Evolutionary conservation across 2,113 vertebrate genomes (phyloP).

Genomic region (Dolichallabes microphthalmus): DNA sequence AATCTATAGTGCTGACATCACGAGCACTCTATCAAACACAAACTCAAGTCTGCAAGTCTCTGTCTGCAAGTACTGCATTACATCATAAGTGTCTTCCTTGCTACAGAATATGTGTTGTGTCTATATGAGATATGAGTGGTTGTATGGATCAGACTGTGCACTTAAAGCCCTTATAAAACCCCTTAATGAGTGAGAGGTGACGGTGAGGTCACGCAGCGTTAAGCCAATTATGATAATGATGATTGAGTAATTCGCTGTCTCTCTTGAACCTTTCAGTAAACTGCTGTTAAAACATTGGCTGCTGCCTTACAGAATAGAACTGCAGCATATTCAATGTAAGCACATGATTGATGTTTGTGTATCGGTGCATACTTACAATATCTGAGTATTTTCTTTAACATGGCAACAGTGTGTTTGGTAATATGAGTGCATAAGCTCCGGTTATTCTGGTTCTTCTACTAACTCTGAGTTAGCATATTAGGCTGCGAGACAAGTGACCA

Average conservation of each 20-base stretch:
- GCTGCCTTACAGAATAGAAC: slow-evolving; percentile 42
- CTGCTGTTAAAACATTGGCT: slow-evolving; percentile 52
- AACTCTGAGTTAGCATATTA: neutral
- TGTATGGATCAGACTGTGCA: neutral
- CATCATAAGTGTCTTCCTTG: neutral
- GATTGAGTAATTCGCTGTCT: slow-evolving; percentile 38
- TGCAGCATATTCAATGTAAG: slow-evolving; percentile 39
- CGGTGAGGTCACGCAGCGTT: neutral
- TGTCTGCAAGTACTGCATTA: neutral
- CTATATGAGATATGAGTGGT: neutral
- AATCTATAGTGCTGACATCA: neutral
- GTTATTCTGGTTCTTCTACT: slow-evolving; percentile 17
- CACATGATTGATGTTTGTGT: slow-evolving; percentile 35
- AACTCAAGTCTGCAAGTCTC: neutral
- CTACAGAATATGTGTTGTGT: neutral
- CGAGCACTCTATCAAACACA: neutral
- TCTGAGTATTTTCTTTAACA: slow-evolving; percentile 5
- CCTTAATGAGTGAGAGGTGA: slow-evolving; percentile 12
- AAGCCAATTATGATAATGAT: slow-evolving; percentile 41
- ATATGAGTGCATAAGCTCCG: neutral
- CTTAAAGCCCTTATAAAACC: slow-evolving; percentile 14
- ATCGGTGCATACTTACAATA: neutral
- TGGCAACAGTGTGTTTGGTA: neutral
- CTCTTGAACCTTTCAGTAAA: slow-evolving; percentile 35
- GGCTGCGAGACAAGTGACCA: neutral